A percentile compares a stretch with the other conserved stretches of the same genome.
Evolutionary conservation across 92 coral and sea anemone species (phyloP).

Genomic region (Phymanthus crucifer): DNA sequence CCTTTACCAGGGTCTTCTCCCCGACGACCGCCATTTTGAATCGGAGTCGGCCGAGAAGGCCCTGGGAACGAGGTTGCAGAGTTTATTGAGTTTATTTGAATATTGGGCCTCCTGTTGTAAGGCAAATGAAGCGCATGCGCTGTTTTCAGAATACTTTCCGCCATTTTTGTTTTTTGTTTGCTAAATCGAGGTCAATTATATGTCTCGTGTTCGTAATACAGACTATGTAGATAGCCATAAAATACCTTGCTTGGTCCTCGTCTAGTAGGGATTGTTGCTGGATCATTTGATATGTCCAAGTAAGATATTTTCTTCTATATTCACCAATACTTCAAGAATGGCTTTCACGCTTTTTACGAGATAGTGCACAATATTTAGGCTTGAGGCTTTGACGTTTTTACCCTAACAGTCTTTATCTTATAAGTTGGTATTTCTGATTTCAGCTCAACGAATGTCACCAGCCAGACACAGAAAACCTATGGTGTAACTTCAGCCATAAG

Average conservation of each 20-base stretch:
- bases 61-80: no score
- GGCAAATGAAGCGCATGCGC: conserved; percentile 32
- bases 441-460: conserved; percentile 44
- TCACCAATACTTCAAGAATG: not conserved
- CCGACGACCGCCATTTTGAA: no score
- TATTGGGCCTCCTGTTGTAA: conserved; percentile 3
- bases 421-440: not conserved
- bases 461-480: conserved; percentile 62
- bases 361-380: not conserved
- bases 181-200: not conserved
- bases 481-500: conserved; percentile 98
- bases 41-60: no score
- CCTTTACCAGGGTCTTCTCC: no score
- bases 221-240: conserved; percentile 35
- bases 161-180: conserved; percentile 57
- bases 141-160: conserved; percentile 22
- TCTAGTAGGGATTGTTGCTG: conserved; percentile 15
- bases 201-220: not conserved
- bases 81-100: no score
- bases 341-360: conserved; percentile 21
- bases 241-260: conserved; percentile 4
- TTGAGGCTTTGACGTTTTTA: not conserved
- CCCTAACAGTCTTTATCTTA: not conserved
- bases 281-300: conserved; percentile 61
- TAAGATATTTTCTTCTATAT: not conserved